Conservation (phyloP, 2,113 vertebrate genomes). For the Campylomormyrus tamandua region DNA sequence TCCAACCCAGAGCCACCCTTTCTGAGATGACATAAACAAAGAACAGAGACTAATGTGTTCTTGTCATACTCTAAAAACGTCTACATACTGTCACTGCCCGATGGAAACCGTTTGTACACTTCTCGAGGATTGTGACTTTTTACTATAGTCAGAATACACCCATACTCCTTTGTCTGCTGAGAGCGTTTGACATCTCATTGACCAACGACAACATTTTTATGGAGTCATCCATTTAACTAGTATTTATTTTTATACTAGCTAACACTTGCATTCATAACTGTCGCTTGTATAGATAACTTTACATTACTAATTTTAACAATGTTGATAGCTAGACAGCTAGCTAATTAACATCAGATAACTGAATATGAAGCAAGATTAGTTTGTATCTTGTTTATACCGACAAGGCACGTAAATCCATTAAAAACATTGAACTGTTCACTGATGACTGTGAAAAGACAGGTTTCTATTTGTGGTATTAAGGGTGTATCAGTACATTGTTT, state of each 20-base stretch:
- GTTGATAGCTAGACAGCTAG: not conserved
- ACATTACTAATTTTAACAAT: not conserved
- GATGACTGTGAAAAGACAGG: not conserved
- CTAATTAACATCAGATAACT: not conserved
- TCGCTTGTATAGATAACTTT: not conserved
- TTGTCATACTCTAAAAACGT: not conserved
- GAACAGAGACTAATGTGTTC: not conserved
- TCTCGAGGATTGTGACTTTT: not conserved
- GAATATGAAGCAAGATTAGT: not conserved
- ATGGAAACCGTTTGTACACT: not conserved
- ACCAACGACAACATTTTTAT: not conserved
- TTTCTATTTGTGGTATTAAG: not conserved
- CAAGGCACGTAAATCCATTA: not conserved
- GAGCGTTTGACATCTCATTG: not conserved
- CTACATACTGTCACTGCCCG: not conserved
- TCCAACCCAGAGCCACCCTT: not conserved
- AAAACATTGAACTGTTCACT: not conserved
- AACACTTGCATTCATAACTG: not conserved
- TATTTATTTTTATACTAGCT: not conserved
- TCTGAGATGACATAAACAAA: not conserved
- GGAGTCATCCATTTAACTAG: not conserved
- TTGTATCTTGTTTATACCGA: not conserved
- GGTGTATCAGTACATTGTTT: not conserved
- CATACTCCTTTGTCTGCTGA: not conserved
- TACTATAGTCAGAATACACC: not conserved